Conservation (phyloP, 1,140 invertebrate genomes). For the Diuraphis noxia region DNA sequence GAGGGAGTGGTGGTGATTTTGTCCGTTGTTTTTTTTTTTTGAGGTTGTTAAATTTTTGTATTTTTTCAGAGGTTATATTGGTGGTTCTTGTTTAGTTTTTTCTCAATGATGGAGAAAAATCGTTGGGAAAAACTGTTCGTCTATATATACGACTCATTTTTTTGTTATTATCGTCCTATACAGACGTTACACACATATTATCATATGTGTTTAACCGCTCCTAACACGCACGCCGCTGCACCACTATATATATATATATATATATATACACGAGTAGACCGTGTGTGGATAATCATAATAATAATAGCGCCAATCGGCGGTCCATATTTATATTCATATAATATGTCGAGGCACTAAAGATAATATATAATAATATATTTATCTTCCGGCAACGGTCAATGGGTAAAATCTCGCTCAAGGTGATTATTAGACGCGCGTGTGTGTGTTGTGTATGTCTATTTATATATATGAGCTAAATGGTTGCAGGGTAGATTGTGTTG, state of each 20-base stretch:
- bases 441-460: neutral
- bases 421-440: conserved; percentile 29
- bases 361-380: conserved; percentile 41
- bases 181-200: neutral
- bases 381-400: conserved; percentile 39
- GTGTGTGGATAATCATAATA: conserved; percentile 48
- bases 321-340: conserved; percentile 7
- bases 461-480: conserved; percentile 34
- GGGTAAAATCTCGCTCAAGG: conserved; percentile 39
- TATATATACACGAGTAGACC: neutral
- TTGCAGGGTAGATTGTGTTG: conserved; percentile 44
- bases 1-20: neutral
- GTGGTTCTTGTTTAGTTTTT: neutral
- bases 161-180: neutral
- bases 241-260: neutral
- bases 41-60: neutral
- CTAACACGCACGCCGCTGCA: conserved; percentile 1
- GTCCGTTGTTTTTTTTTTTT: neutral
- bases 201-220: conserved; percentile 13
- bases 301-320: conserved; percentile 30
- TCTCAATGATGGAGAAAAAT: neutral
- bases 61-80: no score
- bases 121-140: neutral
- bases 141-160: neutral
- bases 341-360: conserved; percentile 12